These are phyloP conservation scores for Bombus pascuorum DNA, from an alignment of 1,140 invertebrate species.

Conservation along the genomic window DNA sequence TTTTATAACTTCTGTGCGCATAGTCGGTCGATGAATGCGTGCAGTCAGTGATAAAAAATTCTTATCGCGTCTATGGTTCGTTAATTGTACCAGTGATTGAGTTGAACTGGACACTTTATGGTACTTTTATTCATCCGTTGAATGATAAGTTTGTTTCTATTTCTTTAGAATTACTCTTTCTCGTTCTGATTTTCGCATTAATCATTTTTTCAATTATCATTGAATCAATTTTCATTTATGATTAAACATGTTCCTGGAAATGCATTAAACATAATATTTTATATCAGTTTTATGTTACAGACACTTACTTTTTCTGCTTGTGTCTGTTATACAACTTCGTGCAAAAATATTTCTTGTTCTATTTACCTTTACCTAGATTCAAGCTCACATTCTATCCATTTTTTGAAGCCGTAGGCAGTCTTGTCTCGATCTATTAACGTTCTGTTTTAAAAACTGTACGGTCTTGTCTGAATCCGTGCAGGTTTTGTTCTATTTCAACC, in stretches of 20 bases:
- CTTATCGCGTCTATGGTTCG: not conserved
- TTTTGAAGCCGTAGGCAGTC: not conserved
- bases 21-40: not conserved
- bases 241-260: no score
- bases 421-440: not conserved
- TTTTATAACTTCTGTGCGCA: not conserved
- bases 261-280: not conserved
- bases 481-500: not conserved
- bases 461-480: not conserved
- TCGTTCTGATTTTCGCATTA: no score
- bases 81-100: not conserved
- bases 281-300: not conserved
- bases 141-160: no score
- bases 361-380: not conserved
- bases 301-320: not conserved
- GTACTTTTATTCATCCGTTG: no score
- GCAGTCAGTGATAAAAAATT: not conserved
- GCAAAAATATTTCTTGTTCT: not conserved
- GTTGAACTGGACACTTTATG: not conserved
- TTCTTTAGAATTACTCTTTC: no score
- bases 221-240: no score
- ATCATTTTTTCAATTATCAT: no score
- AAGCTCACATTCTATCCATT: not conserved
- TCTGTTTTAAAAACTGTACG: not conserved
- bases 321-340: not conserved